Percentiles rank a stretch among this genome's conserved stretches.
Conservation (phyloP, 1,140 invertebrate genomes). For the Drosophila lini region DNA sequence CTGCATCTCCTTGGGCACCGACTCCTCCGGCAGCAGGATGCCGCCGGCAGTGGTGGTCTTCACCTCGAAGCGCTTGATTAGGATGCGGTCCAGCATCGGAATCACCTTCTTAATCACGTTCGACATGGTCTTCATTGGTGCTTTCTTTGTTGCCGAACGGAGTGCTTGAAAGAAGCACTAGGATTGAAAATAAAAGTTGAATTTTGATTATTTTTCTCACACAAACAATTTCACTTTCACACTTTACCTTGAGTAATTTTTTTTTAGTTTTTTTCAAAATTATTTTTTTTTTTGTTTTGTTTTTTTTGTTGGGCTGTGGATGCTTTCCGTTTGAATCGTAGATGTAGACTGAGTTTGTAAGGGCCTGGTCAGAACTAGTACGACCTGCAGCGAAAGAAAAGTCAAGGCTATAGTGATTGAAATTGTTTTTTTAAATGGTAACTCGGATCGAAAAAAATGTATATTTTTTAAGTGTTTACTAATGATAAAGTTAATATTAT, state of each 20-base stretch:
- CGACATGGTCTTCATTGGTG: constrained; percentile 34
- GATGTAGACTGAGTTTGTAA: constrained; percentile 7
- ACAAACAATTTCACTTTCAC: background rate
- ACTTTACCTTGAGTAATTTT: background rate
- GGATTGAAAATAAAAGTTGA: background rate
- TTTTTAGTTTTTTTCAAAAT: background rate
- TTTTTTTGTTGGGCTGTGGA: constrained; percentile 3
- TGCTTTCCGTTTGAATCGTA: background rate
- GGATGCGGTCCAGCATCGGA: constrained; percentile 97
- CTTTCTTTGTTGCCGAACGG: background rate
- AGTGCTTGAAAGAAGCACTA: background rate
- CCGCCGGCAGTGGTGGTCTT: constrained; percentile 98
- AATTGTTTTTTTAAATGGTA: background rate
- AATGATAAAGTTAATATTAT: background rate
- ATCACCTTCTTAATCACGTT: constrained; percentile 91
- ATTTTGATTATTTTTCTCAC: constrained; percentile 5
- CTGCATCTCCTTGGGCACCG: constrained; percentile 95
- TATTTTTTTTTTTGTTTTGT: background rate
- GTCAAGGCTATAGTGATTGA: constrained; percentile 10
- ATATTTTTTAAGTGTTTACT: background rate
- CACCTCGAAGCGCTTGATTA: constrained; percentile 96
- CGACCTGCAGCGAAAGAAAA: background rate
- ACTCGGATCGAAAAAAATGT: constrained; percentile 1
- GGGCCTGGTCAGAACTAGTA: background rate
- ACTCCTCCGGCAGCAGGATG: constrained; percentile 98